Conservation (phyloP, 1,140 invertebrate genomes). For the Aphelenchoides avenae region DNA sequence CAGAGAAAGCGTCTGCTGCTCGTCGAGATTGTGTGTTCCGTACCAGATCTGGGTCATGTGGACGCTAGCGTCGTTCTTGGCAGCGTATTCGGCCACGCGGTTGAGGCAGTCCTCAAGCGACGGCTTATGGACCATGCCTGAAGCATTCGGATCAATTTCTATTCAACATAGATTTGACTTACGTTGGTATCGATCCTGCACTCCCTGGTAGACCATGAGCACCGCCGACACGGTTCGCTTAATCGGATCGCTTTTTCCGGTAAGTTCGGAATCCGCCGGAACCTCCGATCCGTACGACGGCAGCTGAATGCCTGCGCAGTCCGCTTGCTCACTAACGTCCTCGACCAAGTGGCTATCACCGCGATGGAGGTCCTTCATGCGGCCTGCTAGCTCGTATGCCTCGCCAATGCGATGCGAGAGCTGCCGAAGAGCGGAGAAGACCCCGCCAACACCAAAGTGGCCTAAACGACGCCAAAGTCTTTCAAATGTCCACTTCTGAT, state of each 20-base stretch:
- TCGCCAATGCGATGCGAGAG: slow-evolving; percentile 1
- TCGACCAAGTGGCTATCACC: slow-evolving; percentile 30
- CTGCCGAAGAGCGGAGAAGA: slow-evolving; percentile 14
- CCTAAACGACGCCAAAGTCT: background rate
- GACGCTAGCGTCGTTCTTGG: slow-evolving; percentile 5
- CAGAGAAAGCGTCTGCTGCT: slow-evolving; percentile 5
- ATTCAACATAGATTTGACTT: background rate
- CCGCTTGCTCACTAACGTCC: slow-evolving; percentile 16
- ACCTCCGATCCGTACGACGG: background rate
- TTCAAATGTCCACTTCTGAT: no score
- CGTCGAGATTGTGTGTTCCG: slow-evolving; percentile 19
- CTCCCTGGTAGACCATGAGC: slow-evolving; percentile 19
- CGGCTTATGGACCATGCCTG: slow-evolving; percentile 8
- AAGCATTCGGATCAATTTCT: slow-evolving; percentile 3
- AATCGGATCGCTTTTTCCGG: background rate
- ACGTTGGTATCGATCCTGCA: slow-evolving; percentile 16
- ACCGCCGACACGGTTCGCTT: slow-evolving; percentile 9
- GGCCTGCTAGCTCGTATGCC: slow-evolving; percentile 13
- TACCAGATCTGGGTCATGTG: slow-evolving; percentile 26
- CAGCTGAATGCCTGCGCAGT: no score
- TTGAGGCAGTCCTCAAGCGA: slow-evolving; percentile 21
- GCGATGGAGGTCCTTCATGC: slow-evolving; percentile 23
- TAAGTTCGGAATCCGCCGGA: background rate
- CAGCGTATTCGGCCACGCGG: slow-evolving; percentile 12
- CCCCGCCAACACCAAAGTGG: slow-evolving; percentile 21